Evolutionary conservation across 2,888 invertebrate species (phyloP).

Genomic region (Cantharis lateralis): DNA sequence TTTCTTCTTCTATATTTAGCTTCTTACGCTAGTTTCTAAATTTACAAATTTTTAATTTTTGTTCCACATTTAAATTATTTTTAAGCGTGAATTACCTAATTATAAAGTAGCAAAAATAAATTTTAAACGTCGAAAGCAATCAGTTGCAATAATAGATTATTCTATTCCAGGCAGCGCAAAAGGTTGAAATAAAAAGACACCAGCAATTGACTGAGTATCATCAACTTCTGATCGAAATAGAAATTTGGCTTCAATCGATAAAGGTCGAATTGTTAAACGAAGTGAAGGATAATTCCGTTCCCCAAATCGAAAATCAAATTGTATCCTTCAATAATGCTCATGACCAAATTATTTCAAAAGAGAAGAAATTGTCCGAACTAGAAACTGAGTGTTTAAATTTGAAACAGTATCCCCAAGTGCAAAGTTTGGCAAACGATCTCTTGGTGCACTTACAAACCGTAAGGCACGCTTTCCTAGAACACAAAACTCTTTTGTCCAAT

Average conservation of each 20-base stretch:
- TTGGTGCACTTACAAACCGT: conserved; percentile 63
- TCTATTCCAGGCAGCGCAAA: conserved; percentile 59
- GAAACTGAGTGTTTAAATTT: conserved; percentile 58
- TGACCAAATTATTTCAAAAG: conserved; percentile 55
- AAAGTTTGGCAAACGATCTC: conserved; percentile 56
- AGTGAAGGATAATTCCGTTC: conserved; percentile 37
- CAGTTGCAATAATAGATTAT: conserved; percentile 17
- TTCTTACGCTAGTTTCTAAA: not conserved
- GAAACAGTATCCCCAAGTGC: conserved; percentile 57
- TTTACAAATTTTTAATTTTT: not conserved
- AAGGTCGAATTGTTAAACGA: conserved; percentile 46
- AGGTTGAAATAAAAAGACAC: conserved; percentile 59
- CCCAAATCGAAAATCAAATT: conserved; percentile 48
- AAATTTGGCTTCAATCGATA: conserved; percentile 60
- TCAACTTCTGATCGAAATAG: conserved; percentile 59
- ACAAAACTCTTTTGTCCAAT: conserved; percentile 59
- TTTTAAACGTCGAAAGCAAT: not conserved
- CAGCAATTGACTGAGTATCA: conserved; percentile 62
- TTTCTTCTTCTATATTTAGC: not conserved
- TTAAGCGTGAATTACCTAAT: not conserved
- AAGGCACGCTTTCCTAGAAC: conserved; percentile 64
- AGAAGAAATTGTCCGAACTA: conserved; percentile 58
- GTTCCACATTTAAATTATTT: not conserved
- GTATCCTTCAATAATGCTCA: conserved; percentile 46
- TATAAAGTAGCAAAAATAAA: not conserved